Conservation (phyloP, 2,113 vertebrate species). For the Holacanthus passer region DNA sequence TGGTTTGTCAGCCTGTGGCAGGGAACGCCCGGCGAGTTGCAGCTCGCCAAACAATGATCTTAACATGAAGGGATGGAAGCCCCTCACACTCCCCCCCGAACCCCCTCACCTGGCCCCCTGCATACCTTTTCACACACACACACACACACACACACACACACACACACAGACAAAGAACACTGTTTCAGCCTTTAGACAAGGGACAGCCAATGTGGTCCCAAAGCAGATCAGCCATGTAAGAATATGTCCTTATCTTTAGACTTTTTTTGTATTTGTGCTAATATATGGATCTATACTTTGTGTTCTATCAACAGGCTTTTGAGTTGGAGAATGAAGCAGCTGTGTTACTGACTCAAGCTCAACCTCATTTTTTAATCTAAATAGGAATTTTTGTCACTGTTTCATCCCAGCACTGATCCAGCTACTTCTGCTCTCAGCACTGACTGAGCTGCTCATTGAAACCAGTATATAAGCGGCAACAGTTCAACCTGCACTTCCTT, state of each 20-base stretch:
- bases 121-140: slow-evolving; percentile 57
- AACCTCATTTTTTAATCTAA: background rate
- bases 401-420: background rate
- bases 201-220: background rate
- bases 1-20: background rate
- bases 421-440: background rate
- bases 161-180: slow-evolving; percentile 41
- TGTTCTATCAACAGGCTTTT: background rate
- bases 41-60: slow-evolving; percentile 57
- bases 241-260: background rate
- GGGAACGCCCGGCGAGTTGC: slow-evolving; percentile 17
- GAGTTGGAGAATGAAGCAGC: background rate
- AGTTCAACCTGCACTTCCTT: background rate
- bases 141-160: slow-evolving; percentile 22
- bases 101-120: slow-evolving; percentile 58
- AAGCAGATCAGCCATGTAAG: background rate
- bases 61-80: slow-evolving; percentile 27
- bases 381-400: background rate
- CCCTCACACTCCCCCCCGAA: slow-evolving; percentile 1
- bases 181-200: slow-evolving; percentile 24
- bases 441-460: background rate
- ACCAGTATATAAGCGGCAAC: too few species aligned
- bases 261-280: background rate
- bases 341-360: background rate
- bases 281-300: background rate